phyloP scores from a whole-genome alignment of 1,140 invertebrate species.

The Agraylea sexmaculata region DNA sequence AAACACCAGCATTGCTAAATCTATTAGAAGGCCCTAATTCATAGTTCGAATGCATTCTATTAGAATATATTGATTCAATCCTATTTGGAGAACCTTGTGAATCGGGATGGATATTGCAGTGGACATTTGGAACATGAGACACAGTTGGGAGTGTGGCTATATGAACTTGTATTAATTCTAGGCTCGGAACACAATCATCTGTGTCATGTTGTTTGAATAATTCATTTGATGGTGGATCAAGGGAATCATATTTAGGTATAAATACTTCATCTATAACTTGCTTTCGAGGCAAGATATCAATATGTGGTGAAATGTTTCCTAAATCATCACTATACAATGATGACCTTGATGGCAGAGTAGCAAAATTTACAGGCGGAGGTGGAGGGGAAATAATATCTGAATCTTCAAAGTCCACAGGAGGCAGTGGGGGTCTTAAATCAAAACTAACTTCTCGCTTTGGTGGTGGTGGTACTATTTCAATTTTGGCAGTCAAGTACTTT shows the following conservation, averaged over 20 bases:
- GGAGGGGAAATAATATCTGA: slow-evolving; percentile 18
- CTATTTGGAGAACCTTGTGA: no score
- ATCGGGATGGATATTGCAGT: slow-evolving; percentile 18
- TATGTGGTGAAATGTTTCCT: neutral
- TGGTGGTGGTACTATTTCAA: slow-evolving; percentile 11
- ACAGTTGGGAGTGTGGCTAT: slow-evolving; percentile 32
- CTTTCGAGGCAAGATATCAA: neutral
- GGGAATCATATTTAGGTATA: slow-evolving; percentile 10
- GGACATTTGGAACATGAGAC: slow-evolving; percentile 31
- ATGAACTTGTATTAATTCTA: slow-evolving; percentile 35
- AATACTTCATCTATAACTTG: slow-evolving; percentile 14
- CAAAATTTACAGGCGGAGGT: slow-evolving; percentile 34
- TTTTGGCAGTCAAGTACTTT: slow-evolving; percentile 9
- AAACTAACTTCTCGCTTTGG: slow-evolving; percentile 1
- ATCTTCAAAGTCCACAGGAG: slow-evolving; percentile 24
- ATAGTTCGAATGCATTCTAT: no score
- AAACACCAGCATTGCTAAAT: slow-evolving; percentile 2
- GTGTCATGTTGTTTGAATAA: slow-evolving; percentile 21
- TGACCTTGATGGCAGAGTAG: slow-evolving; percentile 25
- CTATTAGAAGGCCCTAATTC: no score
- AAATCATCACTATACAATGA: slow-evolving; percentile 13
- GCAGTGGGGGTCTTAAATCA: slow-evolving; percentile 2
- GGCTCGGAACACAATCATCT: slow-evolving; percentile 9
- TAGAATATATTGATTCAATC: no score
- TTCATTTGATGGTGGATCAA: slow-evolving; percentile 24